A percentile compares a stretch with the other conserved stretches of the same genome.
These are phyloP conservation scores for Andrena minutula DNA, from an alignment of 2,888 invertebrate species.

Conservation along the genomic window DNA sequence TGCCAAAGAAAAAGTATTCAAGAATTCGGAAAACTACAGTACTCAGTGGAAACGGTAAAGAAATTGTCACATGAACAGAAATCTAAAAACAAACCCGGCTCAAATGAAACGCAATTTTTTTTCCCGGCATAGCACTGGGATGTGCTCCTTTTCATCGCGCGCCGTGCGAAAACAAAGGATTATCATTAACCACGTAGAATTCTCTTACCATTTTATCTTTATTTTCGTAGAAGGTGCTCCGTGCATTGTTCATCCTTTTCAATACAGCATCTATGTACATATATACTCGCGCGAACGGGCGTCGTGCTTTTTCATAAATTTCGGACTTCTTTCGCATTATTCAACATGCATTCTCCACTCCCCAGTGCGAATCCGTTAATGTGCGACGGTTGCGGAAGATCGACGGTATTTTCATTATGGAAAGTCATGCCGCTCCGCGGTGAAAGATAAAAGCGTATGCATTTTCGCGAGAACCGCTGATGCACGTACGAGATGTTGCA, in stretches of 20 bases:
- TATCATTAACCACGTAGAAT: constrained; percentile 1
- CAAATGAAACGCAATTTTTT: constrained; percentile 1
- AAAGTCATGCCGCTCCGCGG: constrained; percentile 41
- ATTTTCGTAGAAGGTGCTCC: constrained; percentile 5
- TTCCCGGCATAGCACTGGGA: not conserved
- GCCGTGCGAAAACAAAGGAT: constrained; percentile 5
- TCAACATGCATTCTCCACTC: not conserved
- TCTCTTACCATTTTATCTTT: not conserved
- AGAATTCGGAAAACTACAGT: not conserved
- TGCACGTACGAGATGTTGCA: not conserved
- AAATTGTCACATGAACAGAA: not conserved
- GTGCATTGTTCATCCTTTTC: not conserved
- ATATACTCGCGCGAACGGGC: not conserved
- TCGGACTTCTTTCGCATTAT: not conserved
- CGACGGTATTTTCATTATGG: constrained; percentile 57
- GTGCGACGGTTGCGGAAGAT: constrained; percentile 16
- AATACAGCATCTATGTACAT: not conserved
- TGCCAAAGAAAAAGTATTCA: not conserved
- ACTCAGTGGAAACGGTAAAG: not conserved
- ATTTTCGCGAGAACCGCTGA: constrained; percentile 5
- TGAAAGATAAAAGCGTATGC: constrained; percentile 59
- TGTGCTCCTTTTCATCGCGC: not conserved
- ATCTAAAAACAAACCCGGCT: not conserved
- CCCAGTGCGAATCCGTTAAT: not conserved
- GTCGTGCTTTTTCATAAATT: not conserved